Evolutionary conservation across 2,113 vertebrate genomes (phyloP), one percentile per base, ranked within the genome.

Genomic region (Craseonycteris thonglongyai): DNA sequence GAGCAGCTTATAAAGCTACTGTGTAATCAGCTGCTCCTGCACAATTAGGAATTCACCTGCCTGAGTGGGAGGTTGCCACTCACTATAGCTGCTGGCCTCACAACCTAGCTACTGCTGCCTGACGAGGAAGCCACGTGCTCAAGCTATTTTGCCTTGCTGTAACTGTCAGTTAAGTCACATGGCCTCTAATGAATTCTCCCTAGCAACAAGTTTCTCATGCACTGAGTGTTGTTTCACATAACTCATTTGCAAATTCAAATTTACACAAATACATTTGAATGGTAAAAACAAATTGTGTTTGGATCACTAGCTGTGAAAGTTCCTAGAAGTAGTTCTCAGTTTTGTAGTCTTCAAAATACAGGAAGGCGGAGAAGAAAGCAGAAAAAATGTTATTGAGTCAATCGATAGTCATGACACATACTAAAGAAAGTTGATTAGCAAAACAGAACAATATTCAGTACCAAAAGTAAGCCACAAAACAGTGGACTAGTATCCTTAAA

Each of bases 231-330:
- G 21, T 83, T 83, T 68, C 49, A 63, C 45, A 84, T 42, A 78
- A 72, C 47, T 83, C 7, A n/a, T 22, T 69, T 88, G 38, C 33
- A 78, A 49, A 91, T 72, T 56, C 33, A 93, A 33, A 51, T 26
- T 78, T 88, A 78, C 30, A 47, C 26, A 88, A 63, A 83, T 72
- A 59, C 28, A 88, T 79, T 83, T 83, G 33, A 83, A 78, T 76
- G 75, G 56, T 33, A 94, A 63, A 90, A 91, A 40, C 26, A 89
- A 94, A 78, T 91, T 82, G 38, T 75, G 33, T 65, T 76, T 87
- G 59, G 59, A 93, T 88, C 63, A 82, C 69, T 65, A 54, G 19
- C 30, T 75, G 35, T 91, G 82, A 54, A 66, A 88, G 33, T 76
- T 68, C 58, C 9, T 71, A 56, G 45, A 91, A 88, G 47, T 81